These are phyloP conservation scores for Ptychochromis oligacanthus DNA, from an alignment of 2,113 vertebrate species.

Conservation along the genomic window DNA sequence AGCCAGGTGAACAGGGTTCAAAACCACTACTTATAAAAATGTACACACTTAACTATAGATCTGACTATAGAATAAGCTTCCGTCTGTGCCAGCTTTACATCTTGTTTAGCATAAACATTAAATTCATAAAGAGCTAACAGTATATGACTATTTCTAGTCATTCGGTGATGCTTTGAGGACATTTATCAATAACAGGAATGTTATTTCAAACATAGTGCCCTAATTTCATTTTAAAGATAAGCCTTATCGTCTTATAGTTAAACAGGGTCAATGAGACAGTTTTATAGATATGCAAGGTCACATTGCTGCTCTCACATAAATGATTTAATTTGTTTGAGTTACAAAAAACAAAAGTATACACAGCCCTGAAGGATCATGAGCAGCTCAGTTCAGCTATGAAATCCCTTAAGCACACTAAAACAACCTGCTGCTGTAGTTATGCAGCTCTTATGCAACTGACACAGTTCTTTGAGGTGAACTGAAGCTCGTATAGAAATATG, in stretches of 20 bases:
- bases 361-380: constrained; percentile 9
- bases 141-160: too few species aligned
- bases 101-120: too few species aligned
- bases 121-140: too few species aligned
- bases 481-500: constrained; percentile 4
- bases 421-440: constrained; percentile 47
- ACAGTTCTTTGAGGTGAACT: constrained; percentile 53
- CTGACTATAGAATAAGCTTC: too few species aligned
- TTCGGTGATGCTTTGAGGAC: not conserved
- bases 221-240: not conserved
- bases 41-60: not conserved
- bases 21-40: not conserved
- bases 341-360: constrained; percentile 27
- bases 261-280: constrained; percentile 17
- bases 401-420: constrained; percentile 39
- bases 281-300: not conserved
- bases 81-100: too few species aligned
- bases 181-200: too few species aligned
- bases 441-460: constrained; percentile 65
- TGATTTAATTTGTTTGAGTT: constrained; percentile 17
- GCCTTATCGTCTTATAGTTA: not conserved
- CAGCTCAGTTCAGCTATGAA: constrained; percentile 1
- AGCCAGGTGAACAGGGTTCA: not conserved
- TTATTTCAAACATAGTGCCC: too few species aligned
- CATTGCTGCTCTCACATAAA: constrained; percentile 20